Evolutionary conservation across 2,888 invertebrate genomes (phyloP).

Genomic region (Ephialtes manifestator): DNA sequence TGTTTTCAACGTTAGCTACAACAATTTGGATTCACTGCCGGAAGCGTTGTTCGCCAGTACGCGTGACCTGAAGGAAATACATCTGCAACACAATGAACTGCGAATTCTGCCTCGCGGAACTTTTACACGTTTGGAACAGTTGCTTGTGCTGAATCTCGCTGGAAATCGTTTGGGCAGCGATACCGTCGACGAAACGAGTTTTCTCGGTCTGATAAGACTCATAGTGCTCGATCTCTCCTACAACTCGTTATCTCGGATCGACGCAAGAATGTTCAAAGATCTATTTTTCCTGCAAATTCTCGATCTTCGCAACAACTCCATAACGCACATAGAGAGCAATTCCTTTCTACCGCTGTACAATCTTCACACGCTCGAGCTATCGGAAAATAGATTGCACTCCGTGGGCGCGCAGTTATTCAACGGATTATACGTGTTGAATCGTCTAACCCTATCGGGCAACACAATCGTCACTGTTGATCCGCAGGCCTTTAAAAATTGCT

Average conservation of each 20-base stretch:
- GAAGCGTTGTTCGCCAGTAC: constrained; percentile 93
- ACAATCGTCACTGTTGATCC: constrained; percentile 92
- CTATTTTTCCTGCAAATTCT: constrained; percentile 94
- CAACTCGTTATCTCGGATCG: constrained; percentile 94
- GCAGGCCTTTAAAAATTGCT: constrained; percentile 95
- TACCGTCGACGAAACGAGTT: constrained; percentile 94
- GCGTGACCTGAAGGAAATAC: constrained; percentile 93
- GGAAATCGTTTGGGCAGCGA: constrained; percentile 94
- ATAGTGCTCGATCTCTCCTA: constrained; percentile 95
- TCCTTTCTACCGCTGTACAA: constrained; percentile 96
- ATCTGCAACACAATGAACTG: constrained; percentile 94
- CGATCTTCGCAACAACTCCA: constrained; percentile 94
- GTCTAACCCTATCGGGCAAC: constrained; percentile 95
- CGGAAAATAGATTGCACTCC: constrained; percentile 94
- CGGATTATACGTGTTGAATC: constrained; percentile 93
- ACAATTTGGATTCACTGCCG: constrained; percentile 93
- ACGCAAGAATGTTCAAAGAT: constrained; percentile 94
- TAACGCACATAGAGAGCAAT: constrained; percentile 95
- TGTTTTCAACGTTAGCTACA: constrained; percentile 94
- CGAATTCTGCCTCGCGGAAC: constrained; percentile 93
- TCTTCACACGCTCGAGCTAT: constrained; percentile 95
- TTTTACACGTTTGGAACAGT: constrained; percentile 94
- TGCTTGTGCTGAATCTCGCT: constrained; percentile 94
- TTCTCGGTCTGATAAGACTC: constrained; percentile 93
- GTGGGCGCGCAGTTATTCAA: constrained; percentile 94